Conservation (phyloP, 1,140 invertebrate species). For the Drosophila prosaltans region DNA sequence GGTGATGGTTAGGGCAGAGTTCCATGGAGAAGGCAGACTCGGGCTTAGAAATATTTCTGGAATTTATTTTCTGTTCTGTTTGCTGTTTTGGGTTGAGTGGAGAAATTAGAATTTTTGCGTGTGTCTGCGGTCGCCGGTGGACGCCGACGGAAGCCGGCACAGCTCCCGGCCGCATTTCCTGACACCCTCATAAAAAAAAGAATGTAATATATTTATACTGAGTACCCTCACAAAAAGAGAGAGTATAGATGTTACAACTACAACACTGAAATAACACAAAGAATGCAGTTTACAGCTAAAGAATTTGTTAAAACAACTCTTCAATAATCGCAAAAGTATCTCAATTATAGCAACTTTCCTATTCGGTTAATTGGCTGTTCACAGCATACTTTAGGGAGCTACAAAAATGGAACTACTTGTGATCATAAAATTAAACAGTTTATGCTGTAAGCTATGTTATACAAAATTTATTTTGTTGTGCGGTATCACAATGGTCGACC, state of each 20-base stretch:
- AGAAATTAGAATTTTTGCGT: slow-evolving; percentile 76
- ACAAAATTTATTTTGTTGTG: no score
- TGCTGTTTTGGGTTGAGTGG: slow-evolving; percentile 53
- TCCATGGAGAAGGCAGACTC: slow-evolving; percentile 35
- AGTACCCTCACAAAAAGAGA: slow-evolving; percentile 23
- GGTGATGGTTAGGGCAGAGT: slow-evolving; percentile 27
- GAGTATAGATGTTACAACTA: background rate
- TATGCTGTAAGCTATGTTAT: no score
- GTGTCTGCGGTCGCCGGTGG: slow-evolving; percentile 70
- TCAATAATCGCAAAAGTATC: no score
- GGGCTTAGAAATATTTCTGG: slow-evolving; percentile 80
- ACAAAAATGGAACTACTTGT: no score
- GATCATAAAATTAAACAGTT: no score
- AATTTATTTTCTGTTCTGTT: slow-evolving; percentile 54
- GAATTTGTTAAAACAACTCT: no score
- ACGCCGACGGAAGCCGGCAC: slow-evolving; percentile 65
- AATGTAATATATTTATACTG: slow-evolving; percentile 77
- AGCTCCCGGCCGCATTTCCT: slow-evolving; percentile 57
- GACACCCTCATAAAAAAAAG: slow-evolving; percentile 42
- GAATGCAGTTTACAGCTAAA: no score
- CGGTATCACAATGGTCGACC: slow-evolving; percentile 13
- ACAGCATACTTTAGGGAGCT: no score
- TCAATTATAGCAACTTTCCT: no score
- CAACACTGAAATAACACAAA: no score
- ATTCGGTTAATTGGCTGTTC: no score